phyloP scores from a whole-genome alignment of 2,888 invertebrate species.

The Apamea anceps region DNA sequence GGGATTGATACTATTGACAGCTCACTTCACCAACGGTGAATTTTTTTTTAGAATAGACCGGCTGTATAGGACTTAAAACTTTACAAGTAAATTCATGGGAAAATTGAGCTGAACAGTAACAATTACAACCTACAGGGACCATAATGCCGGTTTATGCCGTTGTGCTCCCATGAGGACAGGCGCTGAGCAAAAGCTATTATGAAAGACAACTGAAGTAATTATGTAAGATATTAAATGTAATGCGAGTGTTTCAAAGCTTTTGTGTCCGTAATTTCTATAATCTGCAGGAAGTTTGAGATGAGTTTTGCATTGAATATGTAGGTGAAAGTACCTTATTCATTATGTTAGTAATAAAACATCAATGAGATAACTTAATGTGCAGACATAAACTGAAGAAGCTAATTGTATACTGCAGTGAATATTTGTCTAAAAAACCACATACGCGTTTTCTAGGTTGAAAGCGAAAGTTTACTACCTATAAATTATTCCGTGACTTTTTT shows the following conservation, averaged over 20 bases:
- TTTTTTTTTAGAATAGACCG: not conserved
- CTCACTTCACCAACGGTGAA: not conserved
- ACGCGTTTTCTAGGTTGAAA: conserved; percentile 48
- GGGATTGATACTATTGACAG: not conserved
- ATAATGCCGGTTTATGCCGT: conserved; percentile 29
- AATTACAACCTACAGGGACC: conserved; percentile 38
- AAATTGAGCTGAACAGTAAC: conserved; percentile 26
- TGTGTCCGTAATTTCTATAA: conserved; percentile 48
- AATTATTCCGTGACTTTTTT: conserved; percentile 49
- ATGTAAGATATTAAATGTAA: conserved; percentile 62
- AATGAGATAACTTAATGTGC: conserved; percentile 4
- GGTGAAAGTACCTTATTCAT: conserved; percentile 8
- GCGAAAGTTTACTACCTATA: conserved; percentile 38
- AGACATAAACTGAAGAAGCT: conserved; percentile 1
- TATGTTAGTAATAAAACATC: conserved; percentile 27
- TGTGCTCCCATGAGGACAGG: conserved; percentile 33
- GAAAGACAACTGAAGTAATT: conserved; percentile 63
- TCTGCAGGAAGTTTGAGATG: conserved; percentile 34
- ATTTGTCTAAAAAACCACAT: conserved; percentile 11
- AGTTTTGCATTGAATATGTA: conserved; percentile 21
- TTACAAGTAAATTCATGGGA: conserved; percentile 15
- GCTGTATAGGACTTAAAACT: not conserved
- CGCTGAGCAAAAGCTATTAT: conserved; percentile 58
- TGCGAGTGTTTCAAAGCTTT: conserved; percentile 50
- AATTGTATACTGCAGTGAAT: conserved; percentile 2